Conservation (phyloP, 1,140 invertebrate species). For the Oncopodura yosiiana region DNA sequence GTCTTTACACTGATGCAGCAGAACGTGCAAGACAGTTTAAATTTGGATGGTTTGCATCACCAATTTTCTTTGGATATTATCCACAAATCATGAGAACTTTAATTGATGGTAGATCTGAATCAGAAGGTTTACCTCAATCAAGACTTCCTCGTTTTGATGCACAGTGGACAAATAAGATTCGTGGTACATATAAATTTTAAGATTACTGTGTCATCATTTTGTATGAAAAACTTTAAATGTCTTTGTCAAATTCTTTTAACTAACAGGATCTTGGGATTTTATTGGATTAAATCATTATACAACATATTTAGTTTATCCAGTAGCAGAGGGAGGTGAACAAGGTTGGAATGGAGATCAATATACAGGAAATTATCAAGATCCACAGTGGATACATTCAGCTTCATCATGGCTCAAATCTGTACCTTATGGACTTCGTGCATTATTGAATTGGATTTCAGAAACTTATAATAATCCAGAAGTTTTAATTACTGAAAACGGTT, state of each 20-base stretch:
- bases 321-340: background rate
- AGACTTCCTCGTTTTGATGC: constrained; percentile 43
- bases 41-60: constrained; percentile 53
- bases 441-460: constrained; percentile 52
- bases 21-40: constrained; percentile 19
- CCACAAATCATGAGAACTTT: constrained; percentile 49
- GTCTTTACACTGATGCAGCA: constrained; percentile 9
- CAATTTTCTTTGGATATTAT: constrained; percentile 54
- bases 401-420: constrained; percentile 37
- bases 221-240: too few species aligned
- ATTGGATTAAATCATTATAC: constrained; percentile 30
- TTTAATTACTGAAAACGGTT: constrained; percentile 62
- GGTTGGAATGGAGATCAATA: constrained; percentile 17
- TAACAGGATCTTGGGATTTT: constrained; percentile 19
- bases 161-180: too few species aligned
- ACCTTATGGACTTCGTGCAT: constrained; percentile 56
- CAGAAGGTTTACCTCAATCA: constrained; percentile 44
- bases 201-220: too few species aligned
- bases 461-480: constrained; percentile 53
- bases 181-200: too few species aligned
- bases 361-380: constrained; percentile 3
- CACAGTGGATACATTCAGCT: constrained; percentile 5
- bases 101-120: constrained; percentile 45
- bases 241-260: background rate
- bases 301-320: constrained; percentile 3